Evolutionary conservation across 2,797 vertebrate genomes (phyloP).

Genomic region (Aplochiton taeniatus): DNA sequence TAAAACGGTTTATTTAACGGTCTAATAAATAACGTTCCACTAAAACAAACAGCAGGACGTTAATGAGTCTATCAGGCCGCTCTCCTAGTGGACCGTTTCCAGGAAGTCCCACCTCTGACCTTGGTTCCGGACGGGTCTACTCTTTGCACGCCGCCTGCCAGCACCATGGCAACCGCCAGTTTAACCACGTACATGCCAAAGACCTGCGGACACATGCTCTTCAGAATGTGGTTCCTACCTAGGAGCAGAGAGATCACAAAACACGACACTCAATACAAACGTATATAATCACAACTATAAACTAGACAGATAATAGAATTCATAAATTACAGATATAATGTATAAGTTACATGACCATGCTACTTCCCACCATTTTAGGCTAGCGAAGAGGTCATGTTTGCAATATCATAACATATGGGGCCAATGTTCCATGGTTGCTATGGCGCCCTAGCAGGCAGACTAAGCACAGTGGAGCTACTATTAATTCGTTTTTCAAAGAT

Average conservation of each 20-base stretch:
- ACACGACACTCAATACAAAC: neutral
- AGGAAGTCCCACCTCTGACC: conserved; percentile 85
- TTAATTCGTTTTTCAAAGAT: no score
- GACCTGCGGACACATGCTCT: conserved; percentile 93
- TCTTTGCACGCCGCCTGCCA: conserved; percentile 95
- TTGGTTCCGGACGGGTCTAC: conserved; percentile 87
- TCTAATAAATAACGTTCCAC: no score
- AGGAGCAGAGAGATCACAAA: conserved; percentile 1
- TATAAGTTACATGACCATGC: no score
- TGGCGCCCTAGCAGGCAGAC: no score
- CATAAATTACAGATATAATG: no score
- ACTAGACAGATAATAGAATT: no score
- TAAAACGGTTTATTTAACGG: no score
- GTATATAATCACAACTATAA: neutral
- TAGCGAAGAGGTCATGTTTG: neutral
- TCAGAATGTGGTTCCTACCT: conserved; percentile 94
- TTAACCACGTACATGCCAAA: conserved; percentile 96
- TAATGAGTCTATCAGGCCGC: neutral
- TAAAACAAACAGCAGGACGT: no score
- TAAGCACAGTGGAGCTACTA: no score
- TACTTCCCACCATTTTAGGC: no score
- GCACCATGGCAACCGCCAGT: conserved; percentile 91
- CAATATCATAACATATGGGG: no score
- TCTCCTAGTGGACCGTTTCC: neutral
- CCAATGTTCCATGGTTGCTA: no score